These are phyloP conservation scores for Actinia equina DNA, from an alignment of 64 coral and sea anemone genomes.

Conservation along the genomic window DNA sequence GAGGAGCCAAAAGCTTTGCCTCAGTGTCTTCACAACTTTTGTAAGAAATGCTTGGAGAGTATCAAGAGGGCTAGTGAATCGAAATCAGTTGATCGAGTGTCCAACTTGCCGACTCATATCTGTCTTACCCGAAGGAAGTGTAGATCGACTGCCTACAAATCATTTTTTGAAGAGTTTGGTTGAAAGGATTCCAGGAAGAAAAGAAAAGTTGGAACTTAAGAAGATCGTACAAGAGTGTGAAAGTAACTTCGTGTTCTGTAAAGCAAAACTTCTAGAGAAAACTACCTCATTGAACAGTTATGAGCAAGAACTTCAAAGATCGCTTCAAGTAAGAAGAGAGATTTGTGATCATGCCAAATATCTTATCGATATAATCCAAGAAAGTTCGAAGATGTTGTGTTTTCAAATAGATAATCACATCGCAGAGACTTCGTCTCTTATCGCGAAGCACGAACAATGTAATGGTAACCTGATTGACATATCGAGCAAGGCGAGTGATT, in stretches of 20 bases:
- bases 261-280: not conserved
- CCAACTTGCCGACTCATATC: constrained; percentile 68
- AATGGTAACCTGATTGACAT: not conserved
- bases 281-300: not conserved
- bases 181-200: constrained; percentile 64
- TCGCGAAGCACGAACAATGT: not conserved
- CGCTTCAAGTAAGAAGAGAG: not conserved
- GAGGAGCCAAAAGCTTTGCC: constrained; percentile 76
- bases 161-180: constrained; percentile 69
- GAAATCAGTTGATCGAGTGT: constrained; percentile 36
- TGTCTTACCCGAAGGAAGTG: constrained; percentile 32
- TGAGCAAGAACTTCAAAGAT: not conserved
- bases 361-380: not conserved
- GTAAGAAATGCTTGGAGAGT: constrained; percentile 53
- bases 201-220: constrained; percentile 33
- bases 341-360: not conserved
- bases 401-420: not conserved
- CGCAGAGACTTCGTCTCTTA: not conserved
- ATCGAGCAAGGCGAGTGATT: not conserved
- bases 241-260: not conserved
- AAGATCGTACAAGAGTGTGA: not conserved
- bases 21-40: constrained; percentile 71
- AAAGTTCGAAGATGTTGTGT: not conserved
- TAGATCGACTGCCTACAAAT: constrained; percentile 67
- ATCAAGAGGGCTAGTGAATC: constrained; percentile 45